phyloP scores from a whole-genome alignment of 2,113 vertebrate genomes.

The Haemorhous mexicanus region DNA sequence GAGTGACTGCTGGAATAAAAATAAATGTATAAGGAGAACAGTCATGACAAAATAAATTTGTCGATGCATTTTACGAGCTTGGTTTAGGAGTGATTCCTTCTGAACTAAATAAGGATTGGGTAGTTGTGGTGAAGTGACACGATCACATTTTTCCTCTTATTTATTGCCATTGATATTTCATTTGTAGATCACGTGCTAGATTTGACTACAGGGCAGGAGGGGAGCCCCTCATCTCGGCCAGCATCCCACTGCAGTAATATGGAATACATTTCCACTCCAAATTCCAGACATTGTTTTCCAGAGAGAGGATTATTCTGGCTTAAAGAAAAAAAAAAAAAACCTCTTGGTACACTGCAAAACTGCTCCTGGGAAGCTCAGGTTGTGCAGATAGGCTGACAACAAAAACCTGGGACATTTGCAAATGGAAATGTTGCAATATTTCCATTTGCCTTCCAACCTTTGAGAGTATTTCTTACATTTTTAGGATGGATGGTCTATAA shows the following conservation, averaged over 20 bases:
- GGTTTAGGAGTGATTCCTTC: constrained; percentile 17
- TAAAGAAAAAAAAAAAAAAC: neutral
- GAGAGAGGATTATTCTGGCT: neutral
- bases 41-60: constrained; percentile 25
- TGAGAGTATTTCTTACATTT: neutral
- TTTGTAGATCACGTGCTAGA: neutral
- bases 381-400: neutral
- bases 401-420: neutral
- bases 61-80: neutral
- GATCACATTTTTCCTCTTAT: neutral
- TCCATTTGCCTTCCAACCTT: neutral
- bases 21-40: constrained; percentile 36
- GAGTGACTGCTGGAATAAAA: neutral
- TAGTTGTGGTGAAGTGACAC: constrained; percentile 7
- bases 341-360: neutral
- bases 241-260: neutral
- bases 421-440: neutral
- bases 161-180: constrained; percentile 21
- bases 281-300: constrained; percentile 43
- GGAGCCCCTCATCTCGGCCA: neutral
- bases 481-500: neutral
- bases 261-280: constrained; percentile 35
- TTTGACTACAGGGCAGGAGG: neutral
- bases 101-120: constrained; percentile 22
- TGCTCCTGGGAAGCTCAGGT: neutral